These are phyloP conservation scores for Graptemys geographica DNA, from an alignment of 2,797 vertebrate species.

Conservation along the genomic window DNA sequence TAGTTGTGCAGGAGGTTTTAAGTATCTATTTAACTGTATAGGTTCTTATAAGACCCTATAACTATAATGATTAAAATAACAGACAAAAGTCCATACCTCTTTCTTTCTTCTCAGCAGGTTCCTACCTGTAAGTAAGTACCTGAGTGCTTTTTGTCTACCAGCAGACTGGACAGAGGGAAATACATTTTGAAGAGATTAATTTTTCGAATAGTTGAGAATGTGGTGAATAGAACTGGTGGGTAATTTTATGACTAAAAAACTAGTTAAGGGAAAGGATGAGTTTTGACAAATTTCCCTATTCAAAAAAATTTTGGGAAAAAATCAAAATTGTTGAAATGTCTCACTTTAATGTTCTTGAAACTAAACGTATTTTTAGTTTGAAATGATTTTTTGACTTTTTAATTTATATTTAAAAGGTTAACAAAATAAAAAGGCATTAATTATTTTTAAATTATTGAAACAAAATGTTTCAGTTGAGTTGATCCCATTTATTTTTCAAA, in stretches of 20 bases:
- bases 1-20: no score
- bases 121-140: not conserved
- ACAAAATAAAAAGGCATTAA: not conserved
- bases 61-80: not conserved
- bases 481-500: no score
- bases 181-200: not conserved
- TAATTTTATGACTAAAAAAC: not conserved
- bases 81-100: not conserved
- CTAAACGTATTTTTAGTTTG: not conserved
- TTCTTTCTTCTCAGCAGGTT: not conserved
- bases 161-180: not conserved
- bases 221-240: not conserved
- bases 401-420: not conserved
- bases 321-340: not conserved
- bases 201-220: not conserved
- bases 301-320: not conserved
- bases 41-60: not conserved
- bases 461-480: no score
- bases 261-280: not conserved
- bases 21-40: not conserved
- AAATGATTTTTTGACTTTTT: not conserved
- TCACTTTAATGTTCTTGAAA: not conserved
- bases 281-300: not conserved
- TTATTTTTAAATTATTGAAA: no score
- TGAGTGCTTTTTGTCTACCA: not conserved